Evolutionary conservation across 2,113 vertebrate species (phyloP).

Genomic region (Hepsetus odoe): DNA sequence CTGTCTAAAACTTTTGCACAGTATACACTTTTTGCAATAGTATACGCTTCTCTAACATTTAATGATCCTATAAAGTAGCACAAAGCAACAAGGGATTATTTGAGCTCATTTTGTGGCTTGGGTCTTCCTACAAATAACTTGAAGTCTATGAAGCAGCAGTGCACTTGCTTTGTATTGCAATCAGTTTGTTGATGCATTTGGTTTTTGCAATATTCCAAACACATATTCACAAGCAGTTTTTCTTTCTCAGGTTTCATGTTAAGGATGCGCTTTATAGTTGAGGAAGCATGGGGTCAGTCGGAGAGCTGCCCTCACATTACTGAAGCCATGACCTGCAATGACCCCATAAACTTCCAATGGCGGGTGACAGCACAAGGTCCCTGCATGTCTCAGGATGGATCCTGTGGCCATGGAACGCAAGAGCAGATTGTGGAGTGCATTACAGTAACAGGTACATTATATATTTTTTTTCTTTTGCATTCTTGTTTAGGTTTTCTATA

Average conservation of each 20-base stretch:
- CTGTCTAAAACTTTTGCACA: too few relatives aligned
- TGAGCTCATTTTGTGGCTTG: too few relatives aligned
- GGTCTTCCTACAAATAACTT: too few relatives aligned
- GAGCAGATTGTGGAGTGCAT: constrained; percentile 71
- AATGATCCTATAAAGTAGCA: too few relatives aligned
- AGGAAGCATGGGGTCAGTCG: constrained; percentile 64
- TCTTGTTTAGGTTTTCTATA: neutral
- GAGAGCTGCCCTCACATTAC: constrained; percentile 76
- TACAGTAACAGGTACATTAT: constrained; percentile 71
- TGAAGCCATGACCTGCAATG: constrained; percentile 82
- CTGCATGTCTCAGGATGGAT: constrained; percentile 74
- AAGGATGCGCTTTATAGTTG: constrained; percentile 75
- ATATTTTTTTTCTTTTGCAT: neutral
- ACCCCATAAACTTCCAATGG: constrained; percentile 79
- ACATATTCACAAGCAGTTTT: neutral
- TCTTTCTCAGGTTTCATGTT: constrained; percentile 76
- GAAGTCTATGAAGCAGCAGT: too few relatives aligned
- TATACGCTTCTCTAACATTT: too few relatives aligned
- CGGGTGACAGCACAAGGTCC: constrained; percentile 63
- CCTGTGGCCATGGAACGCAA: constrained; percentile 78
- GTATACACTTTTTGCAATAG: too few relatives aligned
- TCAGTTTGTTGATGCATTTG: too few relatives aligned
- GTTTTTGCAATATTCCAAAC: too few relatives aligned
- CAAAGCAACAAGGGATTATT: too few relatives aligned
- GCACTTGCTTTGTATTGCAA: too few relatives aligned